phyloP scores from a whole-genome alignment of 1,140 invertebrate species.

The Cylas formicarius region DNA sequence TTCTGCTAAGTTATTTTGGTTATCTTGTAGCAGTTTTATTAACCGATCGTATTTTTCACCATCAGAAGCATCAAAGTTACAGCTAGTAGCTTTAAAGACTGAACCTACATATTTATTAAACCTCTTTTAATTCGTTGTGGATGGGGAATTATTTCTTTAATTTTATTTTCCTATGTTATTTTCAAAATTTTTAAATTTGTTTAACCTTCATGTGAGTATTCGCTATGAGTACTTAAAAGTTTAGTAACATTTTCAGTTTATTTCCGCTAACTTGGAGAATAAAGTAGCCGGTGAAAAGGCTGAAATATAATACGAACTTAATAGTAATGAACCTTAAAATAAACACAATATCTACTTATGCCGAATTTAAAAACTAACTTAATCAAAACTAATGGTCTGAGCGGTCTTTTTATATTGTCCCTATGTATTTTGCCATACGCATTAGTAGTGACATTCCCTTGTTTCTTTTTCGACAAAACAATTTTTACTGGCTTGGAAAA shows the following conservation, averaged over 20 bases:
- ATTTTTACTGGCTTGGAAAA: constrained; percentile 5
- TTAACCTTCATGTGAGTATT: no score
- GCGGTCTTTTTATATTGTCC: constrained; percentile 9
- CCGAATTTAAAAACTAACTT: constrained; percentile 1
- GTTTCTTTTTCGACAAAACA: constrained; percentile 6
- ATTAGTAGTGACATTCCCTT: constrained; percentile 1
- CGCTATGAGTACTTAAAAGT: no score
- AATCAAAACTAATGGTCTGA: constrained; percentile 8
- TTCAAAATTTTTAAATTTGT: no score
- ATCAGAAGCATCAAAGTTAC: constrained; percentile 32
- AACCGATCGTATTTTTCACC: constrained; percentile 26
- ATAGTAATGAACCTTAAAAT: no score
- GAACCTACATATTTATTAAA: constrained; percentile 30
- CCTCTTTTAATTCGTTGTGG: constrained; percentile 22
- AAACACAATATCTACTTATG: no score
- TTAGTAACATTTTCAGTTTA: no score
- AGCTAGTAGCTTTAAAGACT: constrained; percentile 30
- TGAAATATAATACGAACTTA: no score
- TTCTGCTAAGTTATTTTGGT: constrained; percentile 7
- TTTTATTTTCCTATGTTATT: constrained; percentile 9
- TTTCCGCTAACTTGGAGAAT: not conserved
- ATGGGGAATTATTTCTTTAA: not conserved
- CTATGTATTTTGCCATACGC: constrained; percentile 5
- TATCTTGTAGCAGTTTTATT: constrained; percentile 18
- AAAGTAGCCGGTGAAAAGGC: constrained; percentile 4